Conservation (phyloP, 2,888 invertebrate genomes). For the Polymixis lichenea region DNA sequence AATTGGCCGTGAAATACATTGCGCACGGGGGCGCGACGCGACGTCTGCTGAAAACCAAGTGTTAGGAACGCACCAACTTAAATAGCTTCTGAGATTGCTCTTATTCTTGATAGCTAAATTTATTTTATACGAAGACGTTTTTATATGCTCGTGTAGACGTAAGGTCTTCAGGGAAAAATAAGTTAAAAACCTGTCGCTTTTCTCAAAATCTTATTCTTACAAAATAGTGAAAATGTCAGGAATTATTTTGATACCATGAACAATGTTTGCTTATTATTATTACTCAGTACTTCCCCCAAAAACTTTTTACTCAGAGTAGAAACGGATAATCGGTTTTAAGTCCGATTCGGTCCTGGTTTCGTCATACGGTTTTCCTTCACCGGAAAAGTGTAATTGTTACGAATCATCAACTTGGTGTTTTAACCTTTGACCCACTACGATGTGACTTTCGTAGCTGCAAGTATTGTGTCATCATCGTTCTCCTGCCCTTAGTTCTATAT, state of each 20-base stretch:
- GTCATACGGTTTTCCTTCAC: not conserved
- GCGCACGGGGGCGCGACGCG: conserved; percentile 44
- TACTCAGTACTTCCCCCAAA: not conserved
- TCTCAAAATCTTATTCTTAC: not conserved
- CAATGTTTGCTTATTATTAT: not conserved
- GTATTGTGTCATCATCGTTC: not conserved
- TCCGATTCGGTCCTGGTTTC: not conserved
- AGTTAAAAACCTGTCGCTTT: conserved; percentile 14
- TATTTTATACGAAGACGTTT: conserved; percentile 28
- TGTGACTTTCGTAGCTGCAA: not conserved
- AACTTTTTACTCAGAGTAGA: not conserved
- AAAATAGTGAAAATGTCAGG: conserved; percentile 3
- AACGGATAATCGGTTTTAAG: not conserved
- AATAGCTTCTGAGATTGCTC: conserved; percentile 46
- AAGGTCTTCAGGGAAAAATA: not conserved
- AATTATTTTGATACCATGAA: not conserved
- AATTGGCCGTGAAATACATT: conserved; percentile 60
- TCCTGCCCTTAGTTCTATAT: too few relatives aligned
- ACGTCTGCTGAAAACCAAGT: conserved; percentile 45
- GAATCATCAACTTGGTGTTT: not conserved
- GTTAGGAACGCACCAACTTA: conserved; percentile 41
- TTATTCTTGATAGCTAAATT: conserved; percentile 29
- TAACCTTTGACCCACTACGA: not conserved
- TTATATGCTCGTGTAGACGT: conserved; percentile 4
- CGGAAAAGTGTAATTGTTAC: not conserved